A percentile compares a stretch with the other conserved stretches of the same genome.
Evolutionary conservation across 2,888 invertebrate genomes (phyloP).

Genomic region (Hirtodrosophila duncani): DNA sequence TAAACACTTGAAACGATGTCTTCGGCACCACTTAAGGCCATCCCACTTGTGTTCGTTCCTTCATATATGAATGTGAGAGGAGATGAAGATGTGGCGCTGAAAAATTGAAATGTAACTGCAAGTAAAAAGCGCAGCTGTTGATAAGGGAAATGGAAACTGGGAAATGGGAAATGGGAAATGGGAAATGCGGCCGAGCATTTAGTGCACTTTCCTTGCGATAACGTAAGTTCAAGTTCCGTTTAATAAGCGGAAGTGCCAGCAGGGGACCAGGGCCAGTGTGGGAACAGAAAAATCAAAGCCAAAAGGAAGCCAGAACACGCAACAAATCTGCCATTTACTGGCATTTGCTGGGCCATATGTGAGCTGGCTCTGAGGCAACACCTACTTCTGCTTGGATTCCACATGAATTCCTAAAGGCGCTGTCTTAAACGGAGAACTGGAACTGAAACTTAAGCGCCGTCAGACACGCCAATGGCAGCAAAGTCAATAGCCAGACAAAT

Average conservation of each 20-base stretch:
- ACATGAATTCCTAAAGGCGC: too few relatives aligned
- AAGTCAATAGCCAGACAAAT: slow-evolving; percentile 69
- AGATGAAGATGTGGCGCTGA: slow-evolving; percentile 1
- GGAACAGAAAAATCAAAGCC: slow-evolving; percentile 48
- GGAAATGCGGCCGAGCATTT: too few relatives aligned
- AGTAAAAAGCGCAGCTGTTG: slow-evolving; percentile 42
- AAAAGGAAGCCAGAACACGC: slow-evolving; percentile 45
- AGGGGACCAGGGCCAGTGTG: slow-evolving; percentile 32
- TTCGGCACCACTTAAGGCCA: too few relatives aligned
- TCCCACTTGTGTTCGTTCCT: too few relatives aligned
- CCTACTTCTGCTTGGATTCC: too few relatives aligned
- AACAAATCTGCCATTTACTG: slow-evolving; percentile 57
- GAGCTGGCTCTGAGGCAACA: slow-evolving; percentile 35
- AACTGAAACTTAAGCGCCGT: slow-evolving; percentile 49
- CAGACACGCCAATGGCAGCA: slow-evolving; percentile 66
- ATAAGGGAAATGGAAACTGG: slow-evolving; percentile 57
- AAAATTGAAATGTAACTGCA: slow-evolving; percentile 28
- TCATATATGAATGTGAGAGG: background rate
- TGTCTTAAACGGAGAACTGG: slow-evolving; percentile 26
- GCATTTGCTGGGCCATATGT: slow-evolving; percentile 10
- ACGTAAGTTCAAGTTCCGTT: slow-evolving; percentile 25
- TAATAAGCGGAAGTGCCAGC: slow-evolving; percentile 45
- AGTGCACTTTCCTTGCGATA: slow-evolving; percentile 30
- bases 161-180: too few relatives aligned
- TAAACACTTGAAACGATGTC: slow-evolving; percentile 62